Evolutionary conservation across 2,888 invertebrate species (phyloP).

Genomic region (Drosophila pegasa): DNA sequence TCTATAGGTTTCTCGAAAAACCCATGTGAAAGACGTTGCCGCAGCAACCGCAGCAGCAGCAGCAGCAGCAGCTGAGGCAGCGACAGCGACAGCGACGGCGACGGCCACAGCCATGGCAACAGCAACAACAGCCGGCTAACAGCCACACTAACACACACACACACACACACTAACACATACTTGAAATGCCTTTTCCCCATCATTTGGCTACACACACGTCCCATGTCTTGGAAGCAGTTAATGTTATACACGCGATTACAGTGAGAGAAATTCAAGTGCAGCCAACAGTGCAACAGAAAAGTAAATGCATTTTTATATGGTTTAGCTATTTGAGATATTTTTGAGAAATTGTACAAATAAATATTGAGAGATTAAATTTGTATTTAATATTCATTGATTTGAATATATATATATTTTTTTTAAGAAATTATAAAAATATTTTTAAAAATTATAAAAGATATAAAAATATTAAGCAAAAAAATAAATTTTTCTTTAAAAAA

Average conservation of each 20-base stretch:
- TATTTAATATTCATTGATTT: no score
- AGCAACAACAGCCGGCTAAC: slow-evolving; percentile 61
- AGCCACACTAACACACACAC: slow-evolving; percentile 40
- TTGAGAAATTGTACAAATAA: neutral
- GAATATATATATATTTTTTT: no score
- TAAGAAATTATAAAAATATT: no score
- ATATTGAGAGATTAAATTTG: no score
- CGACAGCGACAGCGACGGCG: slow-evolving; percentile 42
- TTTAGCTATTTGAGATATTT: no score
- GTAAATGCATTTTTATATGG: no score
- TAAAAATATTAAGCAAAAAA: no score
- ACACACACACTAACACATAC: slow-evolving; percentile 20
- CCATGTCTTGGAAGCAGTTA: slow-evolving; percentile 39
- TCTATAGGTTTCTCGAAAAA: slow-evolving; percentile 83
- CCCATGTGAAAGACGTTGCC: slow-evolving; percentile 68
- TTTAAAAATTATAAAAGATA: no score
- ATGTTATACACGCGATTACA: slow-evolving; percentile 68
- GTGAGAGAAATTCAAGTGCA: slow-evolving; percentile 30
- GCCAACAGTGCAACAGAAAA: neutral
- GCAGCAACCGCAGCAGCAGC: slow-evolving; percentile 42
- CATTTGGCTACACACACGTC: slow-evolving; percentile 54
- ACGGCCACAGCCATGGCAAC: slow-evolving; percentile 51
- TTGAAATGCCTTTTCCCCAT: slow-evolving; percentile 55
- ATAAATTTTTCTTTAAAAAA: no score
- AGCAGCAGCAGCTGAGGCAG: slow-evolving; percentile 41